Evolutionary conservation across 2,888 invertebrate species (phyloP).

Genomic region (Drosophila falleni): DNA sequence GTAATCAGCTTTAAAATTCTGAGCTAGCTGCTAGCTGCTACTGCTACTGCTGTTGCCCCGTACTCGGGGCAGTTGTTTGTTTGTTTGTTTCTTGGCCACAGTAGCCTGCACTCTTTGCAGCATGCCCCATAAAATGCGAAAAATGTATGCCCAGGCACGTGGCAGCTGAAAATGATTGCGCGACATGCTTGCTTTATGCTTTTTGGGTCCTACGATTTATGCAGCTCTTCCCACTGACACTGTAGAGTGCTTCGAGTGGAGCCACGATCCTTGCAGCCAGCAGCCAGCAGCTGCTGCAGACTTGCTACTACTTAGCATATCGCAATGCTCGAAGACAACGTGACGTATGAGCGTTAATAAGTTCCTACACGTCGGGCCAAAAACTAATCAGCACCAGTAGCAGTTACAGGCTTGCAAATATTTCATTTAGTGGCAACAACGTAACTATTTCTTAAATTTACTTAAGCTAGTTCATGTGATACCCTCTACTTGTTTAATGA

Average conservation of each 20-base stretch:
- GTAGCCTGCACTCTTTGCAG: conserved; percentile 34
- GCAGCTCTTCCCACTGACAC: conserved; percentile 33
- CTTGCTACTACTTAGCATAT: conserved; percentile 49
- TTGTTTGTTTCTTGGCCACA: conserved; percentile 59
- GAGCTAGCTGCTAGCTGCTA: conserved; percentile 31
- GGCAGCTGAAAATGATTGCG: conserved; percentile 84
- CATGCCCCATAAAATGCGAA: conserved; percentile 73
- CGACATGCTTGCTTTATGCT: conserved; percentile 84
- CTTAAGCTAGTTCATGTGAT: too few species aligned
- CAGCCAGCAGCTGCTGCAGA: conserved; percentile 10
- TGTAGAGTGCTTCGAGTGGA: conserved; percentile 16
- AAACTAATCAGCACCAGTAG: conserved; percentile 53
- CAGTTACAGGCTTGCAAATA: conserved; percentile 2
- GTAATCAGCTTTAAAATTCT: conserved; percentile 81
- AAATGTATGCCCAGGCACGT: conserved; percentile 79
- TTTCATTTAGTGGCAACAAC: conserved; percentile 6
- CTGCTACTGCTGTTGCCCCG: conserved; percentile 16
- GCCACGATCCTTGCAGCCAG: conserved; percentile 18
- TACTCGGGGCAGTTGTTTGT: conserved; percentile 48
- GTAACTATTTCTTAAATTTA: not conserved
- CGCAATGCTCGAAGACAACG: conserved; percentile 35
- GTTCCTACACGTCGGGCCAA: conserved; percentile 40
- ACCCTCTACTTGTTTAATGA: too few species aligned
- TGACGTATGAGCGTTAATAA: conserved; percentile 73
- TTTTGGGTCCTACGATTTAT: conserved; percentile 74